These are phyloP conservation scores for Crepidodera aurea DNA, from an alignment of 2,888 invertebrate species.

Conservation along the genomic window DNA sequence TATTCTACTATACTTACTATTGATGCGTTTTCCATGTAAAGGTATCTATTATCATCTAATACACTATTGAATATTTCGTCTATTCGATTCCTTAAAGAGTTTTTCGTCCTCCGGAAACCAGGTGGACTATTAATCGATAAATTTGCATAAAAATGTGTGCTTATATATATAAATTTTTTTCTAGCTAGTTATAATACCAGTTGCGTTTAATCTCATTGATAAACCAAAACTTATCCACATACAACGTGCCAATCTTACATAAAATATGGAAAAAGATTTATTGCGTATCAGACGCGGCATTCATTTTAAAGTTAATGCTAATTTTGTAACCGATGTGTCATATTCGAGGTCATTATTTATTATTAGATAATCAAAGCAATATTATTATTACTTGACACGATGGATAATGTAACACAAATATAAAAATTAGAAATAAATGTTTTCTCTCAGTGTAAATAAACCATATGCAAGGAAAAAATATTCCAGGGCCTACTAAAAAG, in stretches of 20 bases:
- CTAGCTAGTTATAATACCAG: conserved; percentile 4
- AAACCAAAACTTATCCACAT: background rate
- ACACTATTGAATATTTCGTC: conserved; percentile 25
- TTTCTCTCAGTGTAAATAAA: no score
- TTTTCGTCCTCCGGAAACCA: conserved; percentile 41
- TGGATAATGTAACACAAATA: no score
- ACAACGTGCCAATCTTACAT: background rate
- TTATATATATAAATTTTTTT: conserved; percentile 12
- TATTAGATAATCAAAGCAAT: no score
- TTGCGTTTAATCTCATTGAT: conserved; percentile 3
- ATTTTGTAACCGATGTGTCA: no score
- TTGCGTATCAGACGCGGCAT: background rate
- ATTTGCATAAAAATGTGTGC: conserved; percentile 41
- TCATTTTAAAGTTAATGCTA: background rate
- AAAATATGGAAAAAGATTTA: background rate
- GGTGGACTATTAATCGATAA: conserved; percentile 39
- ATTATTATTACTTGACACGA: no score
- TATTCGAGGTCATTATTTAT: no score
- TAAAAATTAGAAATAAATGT: no score
- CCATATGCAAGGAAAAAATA: no score
- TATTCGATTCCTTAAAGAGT: conserved; percentile 33
- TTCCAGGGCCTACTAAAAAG: no score
- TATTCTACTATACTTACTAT: conserved; percentile 15
- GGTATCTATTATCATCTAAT: conserved; percentile 23
- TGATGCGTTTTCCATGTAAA: conserved; percentile 29